Evolutionary conservation across 2,113 vertebrate species (phyloP).

Genomic region (Chionodraco myersi): DNA sequence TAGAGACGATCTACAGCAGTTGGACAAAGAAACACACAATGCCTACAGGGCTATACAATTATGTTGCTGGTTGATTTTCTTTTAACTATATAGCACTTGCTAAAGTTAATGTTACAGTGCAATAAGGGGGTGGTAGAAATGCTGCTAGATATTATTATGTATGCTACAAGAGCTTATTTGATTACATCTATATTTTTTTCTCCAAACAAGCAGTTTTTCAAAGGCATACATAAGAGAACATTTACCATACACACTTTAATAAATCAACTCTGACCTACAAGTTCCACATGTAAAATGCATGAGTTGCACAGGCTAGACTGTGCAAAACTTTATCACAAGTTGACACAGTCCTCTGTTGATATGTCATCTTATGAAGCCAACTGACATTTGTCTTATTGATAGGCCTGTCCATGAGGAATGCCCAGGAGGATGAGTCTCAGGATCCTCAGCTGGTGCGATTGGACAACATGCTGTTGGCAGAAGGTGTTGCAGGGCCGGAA

Average conservation of each 20-base stretch:
- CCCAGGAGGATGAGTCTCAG: slow-evolving; percentile 91
- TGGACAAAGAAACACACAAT: slow-evolving; percentile 11
- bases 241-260: too few species aligned
- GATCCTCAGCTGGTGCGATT: slow-evolving; percentile 93
- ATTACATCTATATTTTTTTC: too few species aligned
- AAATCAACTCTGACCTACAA: background rate
- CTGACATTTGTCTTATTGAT: slow-evolving; percentile 22
- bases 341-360: background rate
- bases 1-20: slow-evolving; percentile 11
- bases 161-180: background rate
- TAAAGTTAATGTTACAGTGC: background rate
- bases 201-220: too few species aligned
- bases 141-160: background rate
- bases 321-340: background rate
- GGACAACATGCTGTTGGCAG: slow-evolving; percentile 94
- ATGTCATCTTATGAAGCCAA: background rate
- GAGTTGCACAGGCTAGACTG: background rate
- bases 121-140: background rate
- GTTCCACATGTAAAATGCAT: background rate
- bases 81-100: background rate
- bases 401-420: slow-evolving; percentile 92
- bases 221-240: too few species aligned
- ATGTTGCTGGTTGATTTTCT: background rate
- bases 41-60: background rate
- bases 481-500: slow-evolving; percentile 92